Base-by-base conservation (phyloP, 2,113 vertebrate species). In the Melozone crissalis region DNA sequence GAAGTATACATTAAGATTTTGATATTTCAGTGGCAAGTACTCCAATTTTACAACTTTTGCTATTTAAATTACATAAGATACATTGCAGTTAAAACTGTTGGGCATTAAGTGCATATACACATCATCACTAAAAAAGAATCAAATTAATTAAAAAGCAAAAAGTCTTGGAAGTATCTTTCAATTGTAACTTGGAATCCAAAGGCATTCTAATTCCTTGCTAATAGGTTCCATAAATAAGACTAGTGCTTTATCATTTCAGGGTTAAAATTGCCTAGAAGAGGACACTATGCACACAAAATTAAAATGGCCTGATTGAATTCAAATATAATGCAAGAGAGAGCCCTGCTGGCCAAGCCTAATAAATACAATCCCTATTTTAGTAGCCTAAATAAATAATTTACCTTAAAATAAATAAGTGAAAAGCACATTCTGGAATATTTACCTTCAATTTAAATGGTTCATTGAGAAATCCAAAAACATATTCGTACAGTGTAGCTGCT, bases 271-370 rank as follows among this genome's bases (percentile, higher is more conserved):
- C 67, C 65, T 83, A 74, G 51, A 47, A 90, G 71, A 93, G 10
- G 17, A 82, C 58, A 75, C 19, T 81, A 43, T 55, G 37, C 31
- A 31, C 7, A 61, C 30, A 87, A 96, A 93, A 90, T 86, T 27
- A 90, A 92, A 90, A 72, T 74, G 13, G 46, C 31, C 35, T 52
- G 74, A 90, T 54, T 75, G 46, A 91, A 90, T 78, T 93, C 52
- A 97, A 97, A 97, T 71, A 93, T 93, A 97, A 97, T 94, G 69
- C 96, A 96, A 98, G 96, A 65, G 97, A 98, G 97, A 97, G 84
- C 96, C 97, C 97, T 98, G 72, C 97, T 98, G 98, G 97, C 33
- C 73, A 90, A 94, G 37, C 37, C 93, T 94, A 93, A 96, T 84
- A 97, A 93, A 96, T 88, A 63, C 91, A 96, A 44, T 49, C 41